Percentiles rank a stretch among this genome's conserved stretches.
phyloP scores from a whole-genome alignment of 2,113 vertebrate species.

The Xiphias gladius region DNA sequence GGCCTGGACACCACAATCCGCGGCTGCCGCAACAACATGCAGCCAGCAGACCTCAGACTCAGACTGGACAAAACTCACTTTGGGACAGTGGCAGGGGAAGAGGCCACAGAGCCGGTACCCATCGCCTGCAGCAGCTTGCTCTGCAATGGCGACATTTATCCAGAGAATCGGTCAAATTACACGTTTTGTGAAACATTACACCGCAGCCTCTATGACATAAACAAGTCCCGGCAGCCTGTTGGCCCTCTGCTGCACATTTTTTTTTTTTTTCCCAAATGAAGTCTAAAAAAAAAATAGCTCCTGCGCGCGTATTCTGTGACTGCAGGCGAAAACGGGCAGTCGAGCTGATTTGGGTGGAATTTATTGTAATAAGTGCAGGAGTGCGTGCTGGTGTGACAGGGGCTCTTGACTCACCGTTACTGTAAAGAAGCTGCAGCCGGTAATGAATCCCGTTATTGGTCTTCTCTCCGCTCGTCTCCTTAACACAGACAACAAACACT shows the following conservation, averaged over 20 bases:
- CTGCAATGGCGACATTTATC: conserved; percentile 22
- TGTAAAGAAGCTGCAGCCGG: conserved; percentile 95
- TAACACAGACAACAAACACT: conserved; percentile 58
- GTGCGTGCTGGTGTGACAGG: conserved; percentile 14
- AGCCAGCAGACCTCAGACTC: conserved; percentile 23
- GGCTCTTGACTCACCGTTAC: conserved; percentile 88
- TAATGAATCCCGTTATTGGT: conserved; percentile 98
- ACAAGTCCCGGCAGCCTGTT: conserved; percentile 29
- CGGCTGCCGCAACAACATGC: conserved; percentile 21
- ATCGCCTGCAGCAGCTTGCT: conserved; percentile 31
- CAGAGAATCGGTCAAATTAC: conserved; percentile 32
- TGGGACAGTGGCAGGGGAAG: conserved; percentile 42
- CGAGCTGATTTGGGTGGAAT: neutral
- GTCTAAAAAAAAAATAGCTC: neutral
- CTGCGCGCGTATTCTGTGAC: conserved; percentile 1
- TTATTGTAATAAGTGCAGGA: neutral
- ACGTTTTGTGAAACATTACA: conserved; percentile 32
- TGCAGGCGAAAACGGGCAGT: neutral
- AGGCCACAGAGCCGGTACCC: conserved; percentile 28
- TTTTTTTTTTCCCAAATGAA: neutral
- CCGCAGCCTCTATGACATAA: conserved; percentile 13
- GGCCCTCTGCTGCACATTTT: conserved; percentile 9
- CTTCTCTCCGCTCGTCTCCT: conserved; percentile 96
- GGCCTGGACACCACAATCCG: conserved; percentile 32
- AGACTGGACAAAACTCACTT: conserved; percentile 44